Evolutionary conservation across 2,113 vertebrate species (phyloP), one percentile per base, ranked within the genome.

Genomic region (Blennius ocellaris): DNA sequence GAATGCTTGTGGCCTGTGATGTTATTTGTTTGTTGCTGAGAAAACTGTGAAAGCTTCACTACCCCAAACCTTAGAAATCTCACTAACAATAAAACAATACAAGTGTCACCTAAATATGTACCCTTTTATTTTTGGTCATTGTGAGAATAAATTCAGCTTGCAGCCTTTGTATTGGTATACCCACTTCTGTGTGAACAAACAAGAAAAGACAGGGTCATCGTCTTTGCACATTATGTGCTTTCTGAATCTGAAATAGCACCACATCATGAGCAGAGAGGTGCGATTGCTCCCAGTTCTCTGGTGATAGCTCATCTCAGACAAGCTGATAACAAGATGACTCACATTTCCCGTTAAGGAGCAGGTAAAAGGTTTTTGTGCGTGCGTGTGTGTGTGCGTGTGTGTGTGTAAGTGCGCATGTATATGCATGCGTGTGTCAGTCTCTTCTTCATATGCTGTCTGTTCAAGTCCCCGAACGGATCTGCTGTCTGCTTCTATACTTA

Each of bases 281-380:
- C 6, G 65, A 89, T 60, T 49, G 59, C 78, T 73, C 65, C 49
- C 63, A 49, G 69, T 69, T 82, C 66, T 17, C 38, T 69, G 76
- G 69, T 60, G 82, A 78, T 53, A 84, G 57, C 80, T 87, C 76
- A 75, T 89, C 67, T 56, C 77, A 81, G 88, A 87, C 78, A 76
- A 74, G 76, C 66, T 60, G 81, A 86, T 87, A 85, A 89, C 66
- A 67, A 72, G 86, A 89, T 90, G 90, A 90, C 74, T 92, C 89
- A 87, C 57, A 12, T 81, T 82, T 41, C 64, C 70, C 1, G 21
- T 82, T 82, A 79, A 84, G 63, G 57, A 75, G 72, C 73, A 81
- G 80, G 86, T 90, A 80, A 86, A 55, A 47, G 43, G 39, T 62
- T 1, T 52, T 48, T 76, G 63, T 76, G 43, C 63, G 52, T 58